phyloP scores from a whole-genome alignment of 2,888 invertebrate species.

The Abrostola tripartita region DNA sequence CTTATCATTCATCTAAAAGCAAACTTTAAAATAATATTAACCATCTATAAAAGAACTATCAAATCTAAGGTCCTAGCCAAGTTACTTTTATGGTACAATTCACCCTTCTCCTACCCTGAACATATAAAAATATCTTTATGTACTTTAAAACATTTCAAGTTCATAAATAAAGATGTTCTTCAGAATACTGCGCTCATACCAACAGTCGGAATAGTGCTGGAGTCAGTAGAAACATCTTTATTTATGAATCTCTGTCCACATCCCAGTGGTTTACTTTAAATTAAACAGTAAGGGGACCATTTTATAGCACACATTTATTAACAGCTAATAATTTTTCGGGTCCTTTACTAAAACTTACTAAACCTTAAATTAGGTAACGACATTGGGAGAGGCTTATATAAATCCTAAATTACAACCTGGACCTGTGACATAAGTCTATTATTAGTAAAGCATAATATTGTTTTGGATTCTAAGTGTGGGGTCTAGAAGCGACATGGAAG shows the following conservation, averaged over 20 bases:
- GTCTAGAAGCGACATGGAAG: conserved; percentile 80
- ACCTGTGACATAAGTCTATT: conserved; percentile 82
- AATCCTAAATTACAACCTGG: conserved; percentile 85
- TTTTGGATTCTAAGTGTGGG: conserved; percentile 72
- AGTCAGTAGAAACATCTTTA: conserved; percentile 64
- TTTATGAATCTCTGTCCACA: conserved; percentile 67
- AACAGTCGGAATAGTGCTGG: conserved; percentile 22
- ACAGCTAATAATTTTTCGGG: conserved; percentile 78
- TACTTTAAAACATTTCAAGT: conserved; percentile 78
- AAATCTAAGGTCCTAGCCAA: conserved; percentile 85
- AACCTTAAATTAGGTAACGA: conserved; percentile 84
- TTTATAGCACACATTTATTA: conserved; percentile 83
- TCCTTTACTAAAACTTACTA: conserved; percentile 76
- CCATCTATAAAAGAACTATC: conserved; percentile 86
- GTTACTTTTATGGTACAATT: conserved; percentile 83
- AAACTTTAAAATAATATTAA: conserved; percentile 85
- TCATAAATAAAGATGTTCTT: conserved; percentile 70
- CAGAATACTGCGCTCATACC: conserved; percentile 29
- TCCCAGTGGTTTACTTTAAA: conserved; percentile 69
- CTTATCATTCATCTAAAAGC: conserved; percentile 86
- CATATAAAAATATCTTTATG: conserved; percentile 88
- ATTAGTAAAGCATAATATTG: conserved; percentile 78
- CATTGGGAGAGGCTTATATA: conserved; percentile 79
- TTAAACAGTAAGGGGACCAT: conserved; percentile 73
- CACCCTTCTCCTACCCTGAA: conserved; percentile 80